Evolutionary conservation across 2,797 vertebrate genomes (phyloP).

Genomic region (Nannoperca australis): DNA sequence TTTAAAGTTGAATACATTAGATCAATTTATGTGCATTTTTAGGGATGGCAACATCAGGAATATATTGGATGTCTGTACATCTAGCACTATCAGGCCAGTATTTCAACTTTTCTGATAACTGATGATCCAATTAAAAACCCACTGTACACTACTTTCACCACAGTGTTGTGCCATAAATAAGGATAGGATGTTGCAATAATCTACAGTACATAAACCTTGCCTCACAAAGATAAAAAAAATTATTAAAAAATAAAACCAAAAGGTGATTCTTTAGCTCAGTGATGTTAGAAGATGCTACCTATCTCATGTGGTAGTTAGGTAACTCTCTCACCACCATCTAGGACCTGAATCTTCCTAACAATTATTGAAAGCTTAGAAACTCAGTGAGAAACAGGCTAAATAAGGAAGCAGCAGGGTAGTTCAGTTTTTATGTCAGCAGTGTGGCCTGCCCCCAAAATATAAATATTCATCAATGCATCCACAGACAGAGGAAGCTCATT

Average conservation of each 20-base stretch:
- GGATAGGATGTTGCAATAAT: conserved; percentile 6
- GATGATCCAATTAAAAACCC: conserved; percentile 2
- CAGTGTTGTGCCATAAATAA: conserved; percentile 19
- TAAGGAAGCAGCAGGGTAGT: conserved; percentile 22
- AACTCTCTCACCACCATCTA: not conserved
- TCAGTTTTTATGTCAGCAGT: conserved; percentile 29
- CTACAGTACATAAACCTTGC: not conserved
- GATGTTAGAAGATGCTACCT: not conserved
- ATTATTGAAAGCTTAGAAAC: conserved; percentile 22
- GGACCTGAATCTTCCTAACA: not conserved
- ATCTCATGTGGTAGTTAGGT: not conserved
- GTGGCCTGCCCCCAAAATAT: conserved; percentile 28
- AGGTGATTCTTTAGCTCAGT: conserved; percentile 6
- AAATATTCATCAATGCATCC: conserved; percentile 60
- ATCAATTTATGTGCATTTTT: no score
- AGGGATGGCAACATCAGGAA: no score
- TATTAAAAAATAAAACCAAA: conserved; percentile 12
- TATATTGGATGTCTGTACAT: no score
- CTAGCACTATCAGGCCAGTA: no score
- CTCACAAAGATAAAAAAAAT: conserved; percentile 1
- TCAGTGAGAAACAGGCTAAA: conserved; percentile 25
- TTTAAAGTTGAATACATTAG: no score
- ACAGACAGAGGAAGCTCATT: conserved; percentile 55
- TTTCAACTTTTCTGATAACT: no score
- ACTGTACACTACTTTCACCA: conserved; percentile 1